phyloP scores from a whole-genome alignment of 2,797 vertebrate species.

The Helarctos malayanus region DNA sequence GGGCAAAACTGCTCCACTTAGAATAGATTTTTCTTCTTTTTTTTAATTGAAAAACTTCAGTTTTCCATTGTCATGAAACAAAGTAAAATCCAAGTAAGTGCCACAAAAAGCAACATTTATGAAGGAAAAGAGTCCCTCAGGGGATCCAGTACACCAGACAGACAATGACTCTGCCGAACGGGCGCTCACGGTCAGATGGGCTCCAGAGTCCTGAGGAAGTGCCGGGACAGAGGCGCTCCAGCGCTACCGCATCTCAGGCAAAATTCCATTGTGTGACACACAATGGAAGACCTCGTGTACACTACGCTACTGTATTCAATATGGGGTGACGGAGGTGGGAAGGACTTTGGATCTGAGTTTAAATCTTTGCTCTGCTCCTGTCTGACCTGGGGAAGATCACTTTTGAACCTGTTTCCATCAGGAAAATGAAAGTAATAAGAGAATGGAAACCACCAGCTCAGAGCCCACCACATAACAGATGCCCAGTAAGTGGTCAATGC shows the following conservation, averaged over 20 bases:
- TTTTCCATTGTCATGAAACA: slow-evolving; percentile 47
- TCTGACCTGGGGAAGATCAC: not conserved
- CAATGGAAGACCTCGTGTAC: not conserved
- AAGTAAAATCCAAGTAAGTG: slow-evolving; percentile 46
- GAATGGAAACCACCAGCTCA: not conserved
- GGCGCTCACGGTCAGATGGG: not conserved
- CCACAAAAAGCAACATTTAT: not conserved
- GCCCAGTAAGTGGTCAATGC: not conserved
- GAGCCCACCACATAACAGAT: not conserved
- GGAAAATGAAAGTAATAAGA: not conserved
- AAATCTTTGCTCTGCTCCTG: not conserved
- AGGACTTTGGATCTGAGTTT: not conserved
- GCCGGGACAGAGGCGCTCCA: fast-evolving
- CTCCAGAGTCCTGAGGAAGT: not conserved
- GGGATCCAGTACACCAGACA: not conserved
- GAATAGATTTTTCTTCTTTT: slow-evolving; percentile 32
- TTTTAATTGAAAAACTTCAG: not conserved
- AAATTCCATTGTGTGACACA: not conserved
- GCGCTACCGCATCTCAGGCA: not conserved
- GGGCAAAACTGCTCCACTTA: slow-evolving; percentile 51
- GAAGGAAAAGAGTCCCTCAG: not conserved
- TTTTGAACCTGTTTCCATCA: not conserved
- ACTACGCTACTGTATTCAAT: not conserved
- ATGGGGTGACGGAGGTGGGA: fast-evolving
- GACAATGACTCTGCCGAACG: not conserved